Base-by-base conservation (phyloP, 2,888 invertebrate species). In the Cheilosia vernalis region DNA sequence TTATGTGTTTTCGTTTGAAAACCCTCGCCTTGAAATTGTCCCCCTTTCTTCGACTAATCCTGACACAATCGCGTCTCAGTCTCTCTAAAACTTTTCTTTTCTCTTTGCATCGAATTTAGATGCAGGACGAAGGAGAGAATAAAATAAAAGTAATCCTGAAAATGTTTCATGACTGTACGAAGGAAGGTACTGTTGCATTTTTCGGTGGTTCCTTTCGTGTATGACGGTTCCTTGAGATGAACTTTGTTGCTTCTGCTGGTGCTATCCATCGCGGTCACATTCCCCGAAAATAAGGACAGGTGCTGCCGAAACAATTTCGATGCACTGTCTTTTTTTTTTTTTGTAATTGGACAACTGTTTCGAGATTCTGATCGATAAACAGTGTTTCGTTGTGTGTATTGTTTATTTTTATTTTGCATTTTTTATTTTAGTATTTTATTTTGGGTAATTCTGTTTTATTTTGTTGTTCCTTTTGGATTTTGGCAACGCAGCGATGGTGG, bases 291-390 rank as follows among this genome's bases (percentile, higher is more conserved):
- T 24, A 72, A 74, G 76, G 81, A 81, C 85, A 85, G 85, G 85
- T 85, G 85, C 85, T 77, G 15, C 55, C 53, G 55, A 64, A 66
- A 69, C 69, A 84, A 80, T 80, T 80, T 80, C 64, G 70, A 51
- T 84, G 67, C 79, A 63, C 19, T 67, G 69, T 33, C n/a, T 80
- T 69, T 70, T 67, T 24, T 24, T 73, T 79, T 73, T 73, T 47
- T 76, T 81, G 76, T 81, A 85, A 85, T 85, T 85, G 85, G 81
- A 85, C 85, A 85, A 85, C 85, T 81, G 85, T 85, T 85, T 85
- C 81, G 51, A 81, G 81, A 81, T 81, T 81, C 70, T 76, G 66
- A 70, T 81, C 85, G 81, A 72, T 85, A 81, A 76, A 85, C 76
- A 72, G 60, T 85, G 66, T 72, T 79, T 83, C 56, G 60, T 67